phyloP scores from a whole-genome alignment of 2,113 vertebrate species.

The Vulpes vulpes region DNA sequence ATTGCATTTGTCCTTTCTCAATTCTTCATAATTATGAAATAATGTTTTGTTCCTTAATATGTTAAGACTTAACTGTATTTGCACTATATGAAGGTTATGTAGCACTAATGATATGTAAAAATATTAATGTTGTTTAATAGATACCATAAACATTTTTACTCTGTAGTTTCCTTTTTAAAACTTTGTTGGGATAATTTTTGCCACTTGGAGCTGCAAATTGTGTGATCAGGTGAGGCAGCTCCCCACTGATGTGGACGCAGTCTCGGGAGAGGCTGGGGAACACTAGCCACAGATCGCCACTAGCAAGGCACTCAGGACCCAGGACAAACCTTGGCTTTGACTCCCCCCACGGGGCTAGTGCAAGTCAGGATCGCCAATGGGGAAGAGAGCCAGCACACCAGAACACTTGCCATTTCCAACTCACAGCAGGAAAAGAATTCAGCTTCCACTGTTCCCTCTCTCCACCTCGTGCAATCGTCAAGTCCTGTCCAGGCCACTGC shows the following conservation, averaged over 20 bases:
- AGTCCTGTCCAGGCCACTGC: background rate
- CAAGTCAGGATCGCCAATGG: background rate
- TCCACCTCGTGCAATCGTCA: background rate
- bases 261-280: background rate
- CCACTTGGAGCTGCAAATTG: background rate
- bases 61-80: background rate
- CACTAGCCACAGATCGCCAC: background rate
- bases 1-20: background rate
- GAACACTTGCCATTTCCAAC: background rate
- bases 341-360: background rate
- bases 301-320: background rate
- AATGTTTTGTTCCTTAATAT: background rate
- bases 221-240: fast-evolving
- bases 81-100: background rate
- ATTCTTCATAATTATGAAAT: background rate
- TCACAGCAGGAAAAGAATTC: background rate
- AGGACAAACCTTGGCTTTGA: background rate
- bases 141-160: background rate
- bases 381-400: too few relatives aligned
- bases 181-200: background rate
- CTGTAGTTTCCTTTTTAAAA: background rate
- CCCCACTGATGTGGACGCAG: background rate
- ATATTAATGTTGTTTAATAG: background rate
- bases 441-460: background rate
- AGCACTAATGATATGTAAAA: background rate